Base-by-base conservation (phyloP, 2,113 vertebrate genomes). In the Puffinus mauretanicus region DNA sequence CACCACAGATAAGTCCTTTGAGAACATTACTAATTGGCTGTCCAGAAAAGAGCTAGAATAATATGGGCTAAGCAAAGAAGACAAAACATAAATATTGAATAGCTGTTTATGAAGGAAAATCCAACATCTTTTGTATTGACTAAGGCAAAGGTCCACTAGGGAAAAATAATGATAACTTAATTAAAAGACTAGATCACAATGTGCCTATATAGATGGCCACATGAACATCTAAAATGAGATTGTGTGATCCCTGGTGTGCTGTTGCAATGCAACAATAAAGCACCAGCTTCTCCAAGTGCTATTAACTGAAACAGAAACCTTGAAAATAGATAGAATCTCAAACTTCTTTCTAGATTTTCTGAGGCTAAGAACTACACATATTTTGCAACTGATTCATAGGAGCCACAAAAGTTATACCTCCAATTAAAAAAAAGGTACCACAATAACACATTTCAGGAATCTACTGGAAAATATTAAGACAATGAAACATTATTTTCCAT, bases 41-140 rank as follows among this genome's bases (percentile, higher is more conserved):
- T 30, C 66, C 44, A 69, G 38, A 80, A 49, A 5, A 64, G 13
- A 80, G 20, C 3, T 44, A 72, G 34, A 81, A 54, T 47, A 80
- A 49, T 24, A 36, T 0, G 0, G 10, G 2, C 1, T 47, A 72
- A 58, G 10, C 5, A 71, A 83, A 67, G 13, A 60, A 58, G 36
- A 44, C 6, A 77, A 88, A 75, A 54, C 3, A 57, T 17, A 62
- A 89, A 57, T 54, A 34, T 10, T 38, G 30, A 62, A 66, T 76
- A 86, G 5, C 7, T 83, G 7, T 2, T 64, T 76, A 49, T 40
- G 24, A 86, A 44, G 9, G 8, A 89, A 82, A 93, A 76, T 67
- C 6, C 13, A 52, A 9, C 8, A 36, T 34, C 17, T 67, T 78
- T 72, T 67, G 3, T 54, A 44, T 13, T 32, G 32, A 17, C 11